Evolutionary conservation across 1,140 invertebrate species (phyloP).

Genomic region (Pogonus chalceus): DNA sequence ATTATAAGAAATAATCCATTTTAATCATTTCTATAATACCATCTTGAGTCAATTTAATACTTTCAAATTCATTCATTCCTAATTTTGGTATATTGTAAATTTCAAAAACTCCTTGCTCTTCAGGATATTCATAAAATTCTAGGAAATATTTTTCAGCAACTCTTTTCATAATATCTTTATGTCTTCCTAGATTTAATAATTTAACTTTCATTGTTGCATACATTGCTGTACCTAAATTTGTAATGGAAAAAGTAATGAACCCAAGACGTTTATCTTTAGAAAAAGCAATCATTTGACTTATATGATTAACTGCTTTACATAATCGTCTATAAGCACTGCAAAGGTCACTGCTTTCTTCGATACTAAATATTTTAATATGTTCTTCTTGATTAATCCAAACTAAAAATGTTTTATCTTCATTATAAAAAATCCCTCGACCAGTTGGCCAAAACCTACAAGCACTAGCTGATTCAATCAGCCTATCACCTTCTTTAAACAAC

Average conservation of each 20-base stretch:
- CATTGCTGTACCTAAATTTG: conserved; percentile 87
- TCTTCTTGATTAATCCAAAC: conserved; percentile 98
- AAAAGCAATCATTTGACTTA: conserved; percentile 86
- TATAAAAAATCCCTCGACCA: conserved; percentile 95
- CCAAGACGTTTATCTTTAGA: conserved; percentile 87
- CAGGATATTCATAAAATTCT: conserved; percentile 84
- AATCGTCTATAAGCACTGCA: conserved; percentile 82
- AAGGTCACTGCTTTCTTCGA: conserved; percentile 95
- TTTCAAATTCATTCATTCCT: conserved; percentile 78
- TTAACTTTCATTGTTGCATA: conserved; percentile 97
- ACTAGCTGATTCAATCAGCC: conserved; percentile 73
- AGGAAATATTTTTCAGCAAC: conserved; percentile 86
- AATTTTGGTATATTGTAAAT: conserved; percentile 85
- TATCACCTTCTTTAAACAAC: conserved; percentile 93
- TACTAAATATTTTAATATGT: conserved; percentile 93
- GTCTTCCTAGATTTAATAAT: conserved; percentile 86
- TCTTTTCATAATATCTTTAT: conserved; percentile 84
- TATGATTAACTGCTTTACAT: conserved; percentile 82
- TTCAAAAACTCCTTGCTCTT: conserved; percentile 91
- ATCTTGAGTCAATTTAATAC: conserved; percentile 86
- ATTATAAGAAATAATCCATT: too few relatives aligned
- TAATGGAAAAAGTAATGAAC: conserved; percentile 97
- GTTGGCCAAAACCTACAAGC: conserved; percentile 92
- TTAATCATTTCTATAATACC: conserved; percentile 86
- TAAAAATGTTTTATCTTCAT: conserved; percentile 92